These are phyloP conservation scores for Drosophila kuntzei DNA, from an alignment of 2,888 invertebrate species.

Conservation along the genomic window DNA sequence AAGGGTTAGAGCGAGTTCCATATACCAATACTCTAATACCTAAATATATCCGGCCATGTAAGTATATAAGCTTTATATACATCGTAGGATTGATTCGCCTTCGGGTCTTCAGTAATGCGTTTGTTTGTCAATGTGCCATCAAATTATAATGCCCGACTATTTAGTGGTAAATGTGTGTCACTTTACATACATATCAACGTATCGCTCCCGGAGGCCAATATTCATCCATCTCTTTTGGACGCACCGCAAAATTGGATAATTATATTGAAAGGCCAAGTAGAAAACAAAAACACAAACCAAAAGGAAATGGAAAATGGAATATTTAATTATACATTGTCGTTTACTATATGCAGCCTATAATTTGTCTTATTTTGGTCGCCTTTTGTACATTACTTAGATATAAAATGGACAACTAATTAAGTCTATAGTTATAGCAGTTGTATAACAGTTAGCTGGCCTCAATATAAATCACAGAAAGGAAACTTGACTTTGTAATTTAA, in stretches of 20 bases:
- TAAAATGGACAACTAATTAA: not conserved
- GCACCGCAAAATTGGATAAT: constrained; percentile 40
- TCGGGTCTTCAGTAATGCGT: constrained; percentile 24
- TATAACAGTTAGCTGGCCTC: not conserved
- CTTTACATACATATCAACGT: constrained; percentile 39
- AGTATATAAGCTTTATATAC: constrained; percentile 11
- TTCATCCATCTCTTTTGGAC: too few species aligned
- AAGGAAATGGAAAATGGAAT: constrained; percentile 22
- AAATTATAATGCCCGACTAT: constrained; percentile 78
- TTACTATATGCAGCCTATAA: constrained; percentile 14
- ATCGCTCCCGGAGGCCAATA: constrained; percentile 5
- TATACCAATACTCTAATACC: constrained; percentile 27
- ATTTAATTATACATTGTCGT: constrained; percentile 34
- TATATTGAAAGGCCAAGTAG: constrained; percentile 36
- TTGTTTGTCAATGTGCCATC: constrained; percentile 75
- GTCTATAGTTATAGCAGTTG: not conserved
- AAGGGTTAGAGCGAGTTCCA: constrained; percentile 53
- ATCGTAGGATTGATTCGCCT: constrained; percentile 35
- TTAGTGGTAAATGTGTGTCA: constrained; percentile 79
- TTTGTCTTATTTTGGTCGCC: constrained; percentile 21
- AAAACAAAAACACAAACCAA: constrained; percentile 9
- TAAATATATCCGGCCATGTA: constrained; percentile 25
- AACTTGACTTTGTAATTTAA: too few species aligned
- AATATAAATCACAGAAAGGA: too few species aligned
- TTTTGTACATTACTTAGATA: not conserved